Evolutionary conservation across 2,113 vertebrate genomes (phyloP), one percentile per base, ranked within the genome.

Genomic region (Oreamnos americanus): DNA sequence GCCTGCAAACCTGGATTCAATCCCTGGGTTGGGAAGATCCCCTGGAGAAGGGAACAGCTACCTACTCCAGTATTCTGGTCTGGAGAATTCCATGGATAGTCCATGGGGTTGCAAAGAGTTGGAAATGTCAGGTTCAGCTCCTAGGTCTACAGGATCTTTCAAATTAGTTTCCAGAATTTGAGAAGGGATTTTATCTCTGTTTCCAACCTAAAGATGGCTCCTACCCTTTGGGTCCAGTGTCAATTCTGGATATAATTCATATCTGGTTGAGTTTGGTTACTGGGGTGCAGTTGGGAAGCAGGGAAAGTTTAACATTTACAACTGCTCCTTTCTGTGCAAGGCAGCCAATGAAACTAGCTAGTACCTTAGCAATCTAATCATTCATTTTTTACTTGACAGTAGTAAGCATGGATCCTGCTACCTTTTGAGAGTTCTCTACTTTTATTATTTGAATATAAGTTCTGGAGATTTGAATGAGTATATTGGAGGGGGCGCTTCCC

Each of bases 391-490:
- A 33, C 21, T 49, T 78, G 87, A 2, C 28, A 39, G 8, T n/a
- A 23, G 58, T 78, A 33, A n/a, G 71, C 51, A 30, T 88, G 36
- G 55, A 62, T 53, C 39, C 39, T 71, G 16, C 49, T 85, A 7
- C 78, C 36, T 19, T 71, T 88, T 47, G 12, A n/a, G 12, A 13
- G 13, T n/a, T 88, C 28, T 92, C 13, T 28, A 53, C 21, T 92
- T 95, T 51, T 45, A 90, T 58, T 78, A 62, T 60, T 43, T 90
- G 28, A 88, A 81, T 85, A n/a, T 58, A 97, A 95, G 13, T 91
- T 83, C 21, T 71, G 7, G 53, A 92, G 53, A 57, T 67, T 23
- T 53, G 9, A 79, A n/a, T 88, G 19, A 51, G 30, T 90, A 19
- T 36, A 36, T 5, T 71, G 64, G 64, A 71, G 17, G n/a, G n/a